phyloP scores from a whole-genome alignment of 2,113 vertebrate species.

The Cygnus atratus region DNA sequence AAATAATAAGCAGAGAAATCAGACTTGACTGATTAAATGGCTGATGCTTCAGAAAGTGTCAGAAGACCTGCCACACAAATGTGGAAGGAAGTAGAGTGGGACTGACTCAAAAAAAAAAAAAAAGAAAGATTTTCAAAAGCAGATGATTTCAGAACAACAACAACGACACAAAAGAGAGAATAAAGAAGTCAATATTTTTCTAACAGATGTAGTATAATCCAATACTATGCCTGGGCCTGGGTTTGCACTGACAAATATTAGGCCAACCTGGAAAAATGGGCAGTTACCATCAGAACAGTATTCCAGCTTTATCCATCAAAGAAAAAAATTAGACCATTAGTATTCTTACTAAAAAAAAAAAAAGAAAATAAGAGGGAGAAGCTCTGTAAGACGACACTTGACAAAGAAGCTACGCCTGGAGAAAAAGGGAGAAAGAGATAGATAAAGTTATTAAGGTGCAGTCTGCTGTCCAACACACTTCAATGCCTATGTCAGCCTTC shows the following conservation, averaged over 20 bases:
- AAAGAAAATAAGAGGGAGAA: not conserved
- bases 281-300: not conserved
- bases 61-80: not conserved
- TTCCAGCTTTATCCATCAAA: not conserved
- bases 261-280: not conserved
- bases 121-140: not conserved
- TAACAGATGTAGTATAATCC: not conserved
- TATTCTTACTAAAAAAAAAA: not conserved
- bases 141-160: not conserved
- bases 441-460: not conserved
- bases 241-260: not conserved
- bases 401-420: not conserved
- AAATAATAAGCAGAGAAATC: not conserved
- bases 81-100: not conserved
- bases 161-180: not conserved
- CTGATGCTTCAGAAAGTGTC: not conserved
- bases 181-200: not conserved
- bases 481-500: not conserved
- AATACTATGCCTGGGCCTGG: not conserved
- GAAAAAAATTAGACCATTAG: not conserved
- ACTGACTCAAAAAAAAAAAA: not conserved
- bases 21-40: not conserved
- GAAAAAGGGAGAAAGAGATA: not conserved
- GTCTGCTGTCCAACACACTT: not conserved
- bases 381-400: not conserved